Percentiles rank a stretch among this genome's conserved stretches.
phyloP scores from a whole-genome alignment of 1,140 invertebrate species.

The Trypoxylus dichotomus region DNA sequence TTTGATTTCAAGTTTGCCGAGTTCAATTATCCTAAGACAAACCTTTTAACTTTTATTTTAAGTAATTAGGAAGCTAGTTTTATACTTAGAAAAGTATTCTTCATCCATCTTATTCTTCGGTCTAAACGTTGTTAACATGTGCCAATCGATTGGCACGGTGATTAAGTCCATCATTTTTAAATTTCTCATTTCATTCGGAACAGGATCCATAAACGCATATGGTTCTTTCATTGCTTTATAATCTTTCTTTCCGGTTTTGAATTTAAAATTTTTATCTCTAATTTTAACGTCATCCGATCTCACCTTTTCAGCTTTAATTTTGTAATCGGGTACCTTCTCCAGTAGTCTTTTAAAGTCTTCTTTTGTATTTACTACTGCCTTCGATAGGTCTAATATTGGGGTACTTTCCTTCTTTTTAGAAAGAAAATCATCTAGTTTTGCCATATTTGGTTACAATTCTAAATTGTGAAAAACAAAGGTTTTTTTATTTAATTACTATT shows the following conservation, averaged over 20 bases:
- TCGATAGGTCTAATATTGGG: constrained; percentile 81
- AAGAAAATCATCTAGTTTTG: constrained; percentile 79
- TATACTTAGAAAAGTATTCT: constrained; percentile 81
- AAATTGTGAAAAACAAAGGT: neutral
- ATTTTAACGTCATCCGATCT: constrained; percentile 69
- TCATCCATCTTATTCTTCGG: constrained; percentile 82
- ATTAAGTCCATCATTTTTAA: constrained; percentile 79
- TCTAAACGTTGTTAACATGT: constrained; percentile 84
- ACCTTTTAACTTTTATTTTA: neutral
- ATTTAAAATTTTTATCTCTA: constrained; percentile 64
- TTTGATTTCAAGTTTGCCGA: constrained; percentile 75
- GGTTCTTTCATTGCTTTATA: constrained; percentile 61
- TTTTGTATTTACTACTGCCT: constrained; percentile 69
- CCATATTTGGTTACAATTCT: constrained; percentile 51
- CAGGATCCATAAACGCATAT: constrained; percentile 75
- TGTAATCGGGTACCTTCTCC: constrained; percentile 87
- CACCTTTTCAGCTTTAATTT: constrained; percentile 83
- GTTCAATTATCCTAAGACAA: constrained; percentile 67
- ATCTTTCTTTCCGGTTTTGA: constrained; percentile 69
- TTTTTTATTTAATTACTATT: neutral
- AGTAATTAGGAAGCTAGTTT: neutral
- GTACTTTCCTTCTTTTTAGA: constrained; percentile 81
- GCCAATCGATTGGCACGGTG: constrained; percentile 87
- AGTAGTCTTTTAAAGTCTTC: constrained; percentile 81
- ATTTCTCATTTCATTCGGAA: constrained; percentile 78